Evolutionary conservation across 2,888 invertebrate genomes (phyloP), one percentile per base, ranked within the genome.

Genomic region (Lydus trimaculatus): DNA sequence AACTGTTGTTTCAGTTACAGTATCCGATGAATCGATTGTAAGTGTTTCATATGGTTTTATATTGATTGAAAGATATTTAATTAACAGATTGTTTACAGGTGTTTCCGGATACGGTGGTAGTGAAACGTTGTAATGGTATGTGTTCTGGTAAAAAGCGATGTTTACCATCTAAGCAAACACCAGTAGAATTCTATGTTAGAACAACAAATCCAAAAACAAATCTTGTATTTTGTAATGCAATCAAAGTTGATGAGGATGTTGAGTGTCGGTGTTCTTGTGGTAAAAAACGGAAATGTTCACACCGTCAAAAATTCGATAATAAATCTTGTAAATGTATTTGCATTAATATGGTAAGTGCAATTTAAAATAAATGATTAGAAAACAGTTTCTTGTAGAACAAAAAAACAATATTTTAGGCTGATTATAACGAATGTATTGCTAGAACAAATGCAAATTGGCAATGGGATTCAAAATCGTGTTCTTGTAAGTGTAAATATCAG

Each of bases 281-380:
- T 25, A 72, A 76, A 4, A 79, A 74, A 63, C 64, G 70, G 31
- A 69, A 73, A 15, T 83, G 83, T 64, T 75, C 66, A 0, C 39
- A 61, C 0, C 72, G 73, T 5, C 83, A 84, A 70, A 72, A 67
- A 36, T 84, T 81, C 63, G 78, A 77, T 59, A 75, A 76, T 17
- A 75, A 76, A 11, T 73, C 69, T 31, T 85, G 84, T 64, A 68
- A 67, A 48, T 85, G 84, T 70, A 67, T 73, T 52, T 85, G 84
- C 67, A 78, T 64, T 25, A 81, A 83, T 73, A 66, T 72, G 63
- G 79, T 80, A 73, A 17, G 70, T 70, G 28, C 74, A 74, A 73
- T 66, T 28, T 28, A 31, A 28, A 25, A 9, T 15, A 56, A 28
- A 52, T 5, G 59, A 66, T 65, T 63, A 59, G 61, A 48, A n/a